Evolutionary conservation across 1,140 invertebrate species (phyloP).

Genomic region (Sinonovacula constricta): DNA sequence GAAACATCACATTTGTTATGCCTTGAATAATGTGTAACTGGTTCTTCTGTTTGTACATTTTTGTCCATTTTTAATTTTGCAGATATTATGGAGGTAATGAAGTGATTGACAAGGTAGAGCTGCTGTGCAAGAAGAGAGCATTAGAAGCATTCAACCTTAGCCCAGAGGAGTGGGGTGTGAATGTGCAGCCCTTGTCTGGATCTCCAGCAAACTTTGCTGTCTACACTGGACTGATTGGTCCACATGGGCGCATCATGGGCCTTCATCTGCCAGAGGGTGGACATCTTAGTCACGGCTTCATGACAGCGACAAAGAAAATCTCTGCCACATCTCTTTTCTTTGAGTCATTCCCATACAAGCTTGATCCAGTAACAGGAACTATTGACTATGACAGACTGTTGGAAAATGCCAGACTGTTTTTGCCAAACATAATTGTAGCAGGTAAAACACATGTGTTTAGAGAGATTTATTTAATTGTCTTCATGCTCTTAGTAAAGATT

Average conservation of each 20-base stretch:
- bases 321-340: conserved; percentile 99
- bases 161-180: conserved; percentile 95
- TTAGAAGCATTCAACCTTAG: conserved; percentile 91
- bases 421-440: conserved; percentile 96
- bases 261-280: conserved; percentile 97
- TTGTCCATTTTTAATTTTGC: conserved; percentile 77
- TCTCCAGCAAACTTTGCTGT: conserved; percentile 98
- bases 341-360: conserved; percentile 99
- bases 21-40: no score
- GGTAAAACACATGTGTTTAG: no score
- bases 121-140: conserved; percentile 91
- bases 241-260: conserved; percentile 98
- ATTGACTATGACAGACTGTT: conserved; percentile 96
- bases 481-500: no score
- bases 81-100: conserved; percentile 97
- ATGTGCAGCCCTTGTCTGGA: conserved; percentile 98
- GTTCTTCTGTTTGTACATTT: no score
- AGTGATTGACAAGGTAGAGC: conserved; percentile 96
- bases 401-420: conserved; percentile 90
- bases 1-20: no score
- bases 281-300: conserved; percentile 95
- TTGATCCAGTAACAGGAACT: conserved; percentile 89
- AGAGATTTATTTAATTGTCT: no score
- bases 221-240: conserved; percentile 84
- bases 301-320: conserved; percentile 93